These are phyloP conservation scores for Hycleus phaleratus DNA, from an alignment of 1,140 invertebrate species.

Conservation along the genomic window DNA sequence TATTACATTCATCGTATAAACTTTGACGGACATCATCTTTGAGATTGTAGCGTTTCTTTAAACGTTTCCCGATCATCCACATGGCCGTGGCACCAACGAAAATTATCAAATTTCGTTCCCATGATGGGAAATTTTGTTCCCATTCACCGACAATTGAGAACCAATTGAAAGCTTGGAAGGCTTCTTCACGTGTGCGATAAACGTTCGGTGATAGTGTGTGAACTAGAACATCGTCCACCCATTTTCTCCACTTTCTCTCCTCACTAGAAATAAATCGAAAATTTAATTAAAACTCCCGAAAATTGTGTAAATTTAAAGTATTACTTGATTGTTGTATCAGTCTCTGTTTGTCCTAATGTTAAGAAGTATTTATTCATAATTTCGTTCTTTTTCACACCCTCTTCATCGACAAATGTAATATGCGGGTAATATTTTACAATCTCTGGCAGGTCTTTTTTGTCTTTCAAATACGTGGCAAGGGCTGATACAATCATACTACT, in stretches of 20 bases:
- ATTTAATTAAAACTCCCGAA: background rate
- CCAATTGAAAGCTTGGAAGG: constrained; percentile 84
- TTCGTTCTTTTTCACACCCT: constrained; percentile 61
- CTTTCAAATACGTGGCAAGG: constrained; percentile 67
- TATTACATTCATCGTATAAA: constrained; percentile 80
- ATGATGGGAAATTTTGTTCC: constrained; percentile 78
- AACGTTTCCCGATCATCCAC: constrained; percentile 83
- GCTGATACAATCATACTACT: constrained; percentile 91
- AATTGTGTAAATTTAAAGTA: constrained; percentile 32
- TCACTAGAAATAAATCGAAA: constrained; percentile 51
- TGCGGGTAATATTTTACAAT: constrained; percentile 77
- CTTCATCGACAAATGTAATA: constrained; percentile 59
- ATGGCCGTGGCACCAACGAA: constrained; percentile 90
- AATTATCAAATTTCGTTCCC: constrained; percentile 82
- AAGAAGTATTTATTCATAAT: constrained; percentile 93
- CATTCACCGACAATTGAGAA: constrained; percentile 88
- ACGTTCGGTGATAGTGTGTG: constrained; percentile 95
- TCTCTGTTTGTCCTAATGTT: constrained; percentile 55
- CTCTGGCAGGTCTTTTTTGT: constrained; percentile 58
- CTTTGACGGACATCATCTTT: constrained; percentile 84
- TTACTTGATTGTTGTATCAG: constrained; percentile 52
- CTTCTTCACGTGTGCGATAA: constrained; percentile 78
- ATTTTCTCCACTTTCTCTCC: constrained; percentile 90
- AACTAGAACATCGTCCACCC: constrained; percentile 86
- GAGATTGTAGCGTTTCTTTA: constrained; percentile 80